These are phyloP conservation scores for Macquaria australasica DNA, from an alignment of 2,113 vertebrate genomes.

Conservation along the genomic window DNA sequence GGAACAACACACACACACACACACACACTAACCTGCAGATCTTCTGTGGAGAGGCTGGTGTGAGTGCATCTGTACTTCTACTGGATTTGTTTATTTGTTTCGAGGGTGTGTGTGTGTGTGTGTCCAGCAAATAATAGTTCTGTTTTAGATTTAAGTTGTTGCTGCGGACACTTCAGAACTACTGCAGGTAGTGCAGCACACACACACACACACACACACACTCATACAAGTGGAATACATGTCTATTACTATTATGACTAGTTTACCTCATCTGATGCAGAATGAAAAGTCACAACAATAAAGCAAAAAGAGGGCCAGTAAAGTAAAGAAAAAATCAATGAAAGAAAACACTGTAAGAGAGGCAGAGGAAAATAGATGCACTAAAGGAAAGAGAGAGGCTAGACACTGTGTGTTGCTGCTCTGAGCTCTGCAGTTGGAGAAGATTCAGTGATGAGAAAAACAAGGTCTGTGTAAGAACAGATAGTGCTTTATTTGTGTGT, in stretches of 20 bases:
- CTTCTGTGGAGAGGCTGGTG: neutral
- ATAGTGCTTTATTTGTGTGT: slow-evolving; percentile 3
- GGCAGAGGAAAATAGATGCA: neutral
- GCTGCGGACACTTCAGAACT: slow-evolving; percentile 37
- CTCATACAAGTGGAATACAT: slow-evolving; percentile 66
- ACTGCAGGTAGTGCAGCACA: slow-evolving; percentile 30
- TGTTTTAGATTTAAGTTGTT: slow-evolving; percentile 33
- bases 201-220: slow-evolving; percentile 22
- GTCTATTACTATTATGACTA: neutral
- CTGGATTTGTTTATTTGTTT: slow-evolving; percentile 30
- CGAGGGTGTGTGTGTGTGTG: neutral
- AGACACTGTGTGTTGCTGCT: slow-evolving; percentile 31
- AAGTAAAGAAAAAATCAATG: slow-evolving; percentile 11
- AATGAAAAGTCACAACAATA: neutral
- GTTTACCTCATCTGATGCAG: neutral
- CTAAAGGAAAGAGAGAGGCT: neutral
- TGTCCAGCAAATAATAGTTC: slow-evolving; percentile 17
- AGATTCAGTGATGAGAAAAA: slow-evolving; percentile 31
- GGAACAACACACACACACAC: slow-evolving; percentile 52
- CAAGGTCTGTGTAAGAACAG: slow-evolving; percentile 46
- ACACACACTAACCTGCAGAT: slow-evolving; percentile 30
- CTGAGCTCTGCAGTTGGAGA: slow-evolving; percentile 25
- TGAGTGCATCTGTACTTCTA: slow-evolving; percentile 14
- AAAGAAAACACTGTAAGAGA: neutral
- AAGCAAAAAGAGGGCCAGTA: neutral